These are phyloP conservation scores for Thumatha senex DNA, from an alignment of 2,888 invertebrate genomes.

Conservation along the genomic window DNA sequence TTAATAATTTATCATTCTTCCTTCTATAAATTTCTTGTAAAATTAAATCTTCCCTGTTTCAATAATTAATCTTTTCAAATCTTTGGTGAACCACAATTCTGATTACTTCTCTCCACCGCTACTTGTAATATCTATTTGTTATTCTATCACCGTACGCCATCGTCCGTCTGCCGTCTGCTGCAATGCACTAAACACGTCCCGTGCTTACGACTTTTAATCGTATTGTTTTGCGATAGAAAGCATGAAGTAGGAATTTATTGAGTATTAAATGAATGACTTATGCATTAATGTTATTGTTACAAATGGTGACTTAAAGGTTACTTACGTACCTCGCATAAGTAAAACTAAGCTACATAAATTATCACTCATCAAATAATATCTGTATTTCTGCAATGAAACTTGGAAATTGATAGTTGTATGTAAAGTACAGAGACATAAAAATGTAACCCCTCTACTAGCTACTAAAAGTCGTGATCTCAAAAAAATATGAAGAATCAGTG, in stretches of 20 bases:
- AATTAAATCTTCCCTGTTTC: conserved; percentile 36
- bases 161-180: conserved; percentile 72
- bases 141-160: conserved; percentile 61
- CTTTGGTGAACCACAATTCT: conserved; percentile 45
- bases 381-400: too few species aligned
- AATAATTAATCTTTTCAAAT: conserved; percentile 73
- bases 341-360: too few species aligned
- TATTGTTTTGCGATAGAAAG: conserved; percentile 30
- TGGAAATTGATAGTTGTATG: too few species aligned
- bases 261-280: conserved; percentile 7
- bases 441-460: too few species aligned
- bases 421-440: too few species aligned
- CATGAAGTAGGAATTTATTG: conserved; percentile 38
- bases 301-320: too few species aligned
- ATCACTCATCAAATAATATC: too few species aligned
- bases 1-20: not conserved
- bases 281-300: too few species aligned
- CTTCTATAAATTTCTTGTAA: not conserved
- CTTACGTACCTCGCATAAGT: too few species aligned
- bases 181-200: conserved; percentile 55
- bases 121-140: conserved; percentile 51
- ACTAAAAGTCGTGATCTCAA: conserved; percentile 28
- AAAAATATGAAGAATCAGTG: conserved; percentile 35
- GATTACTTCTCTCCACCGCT: conserved; percentile 58
- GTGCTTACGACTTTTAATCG: conserved; percentile 29